A percentile compares a stretch with the other conserved stretches of the same genome.
Evolutionary conservation across 2,797 vertebrate genomes (phyloP).

Genomic region (Lycodopsis pacificus): DNA sequence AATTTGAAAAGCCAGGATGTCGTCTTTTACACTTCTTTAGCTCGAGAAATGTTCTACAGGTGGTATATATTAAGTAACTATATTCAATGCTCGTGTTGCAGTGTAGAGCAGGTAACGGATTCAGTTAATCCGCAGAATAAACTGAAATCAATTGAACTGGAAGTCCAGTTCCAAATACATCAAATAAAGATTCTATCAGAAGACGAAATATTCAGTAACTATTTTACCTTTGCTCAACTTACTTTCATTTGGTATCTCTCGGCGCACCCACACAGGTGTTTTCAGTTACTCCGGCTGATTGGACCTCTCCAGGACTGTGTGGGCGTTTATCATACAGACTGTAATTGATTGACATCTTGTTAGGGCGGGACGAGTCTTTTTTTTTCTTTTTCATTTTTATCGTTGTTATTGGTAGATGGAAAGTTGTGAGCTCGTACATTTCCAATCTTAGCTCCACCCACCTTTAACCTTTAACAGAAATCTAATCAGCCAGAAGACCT

Average conservation of each 20-base stretch:
- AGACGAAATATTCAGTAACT: background rate
- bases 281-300: background rate
- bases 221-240: background rate
- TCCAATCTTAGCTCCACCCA: too few relatives aligned
- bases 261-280: too few relatives aligned
- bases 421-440: background rate
- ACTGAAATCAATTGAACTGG: background rate
- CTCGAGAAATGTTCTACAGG: background rate
- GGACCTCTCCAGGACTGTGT: background rate
- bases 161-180: background rate
- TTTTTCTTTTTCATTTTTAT: background rate
- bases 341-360: background rate
- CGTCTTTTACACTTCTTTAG: conserved; percentile 2
- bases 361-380: background rate
- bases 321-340: background rate
- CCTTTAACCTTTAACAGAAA: too few relatives aligned
- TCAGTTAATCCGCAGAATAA: background rate
- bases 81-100: background rate
- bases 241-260: background rate
- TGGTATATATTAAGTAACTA: background rate
- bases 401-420: background rate
- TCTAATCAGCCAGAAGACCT: too few relatives aligned
- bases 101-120: background rate
- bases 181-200: background rate
- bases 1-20: background rate